Conservation (phyloP, 2,888 invertebrate genomes). For the Eilema griseolum region DNA sequence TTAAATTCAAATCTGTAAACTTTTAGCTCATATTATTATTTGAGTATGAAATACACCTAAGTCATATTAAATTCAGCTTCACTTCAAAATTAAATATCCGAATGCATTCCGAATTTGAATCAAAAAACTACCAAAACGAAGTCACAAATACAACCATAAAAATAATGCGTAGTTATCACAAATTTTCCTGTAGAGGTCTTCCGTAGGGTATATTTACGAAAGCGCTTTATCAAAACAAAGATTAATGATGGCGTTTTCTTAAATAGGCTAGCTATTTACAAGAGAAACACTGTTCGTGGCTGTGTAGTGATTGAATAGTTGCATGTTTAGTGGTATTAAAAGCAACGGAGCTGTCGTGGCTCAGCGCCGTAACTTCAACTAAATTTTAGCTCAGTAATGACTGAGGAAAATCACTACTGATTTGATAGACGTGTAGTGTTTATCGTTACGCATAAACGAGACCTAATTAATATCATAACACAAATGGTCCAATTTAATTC, state of each 20-base stretch:
- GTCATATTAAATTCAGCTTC: not conserved
- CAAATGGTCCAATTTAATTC: slow-evolving; percentile 39
- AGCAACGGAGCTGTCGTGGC: slow-evolving; percentile 62
- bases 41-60: not conserved
- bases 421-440: slow-evolving; percentile 61
- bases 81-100: not conserved
- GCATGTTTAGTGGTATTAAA: slow-evolving; percentile 77
- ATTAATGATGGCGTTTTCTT: slow-evolving; percentile 51
- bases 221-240: slow-evolving; percentile 48
- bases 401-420: slow-evolving; percentile 63
- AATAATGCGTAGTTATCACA: slow-evolving; percentile 13
- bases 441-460: slow-evolving; percentile 61
- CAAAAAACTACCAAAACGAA: slow-evolving; percentile 15
- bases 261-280: slow-evolving; percentile 52
- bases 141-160: not conserved
- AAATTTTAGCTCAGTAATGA: slow-evolving; percentile 75
- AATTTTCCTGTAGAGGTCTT: slow-evolving; percentile 22
- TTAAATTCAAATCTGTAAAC: not conserved
- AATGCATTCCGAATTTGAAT: not conserved
- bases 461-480: slow-evolving; percentile 43
- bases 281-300: slow-evolving; percentile 52
- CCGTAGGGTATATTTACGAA: slow-evolving; percentile 27
- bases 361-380: slow-evolving; percentile 68
- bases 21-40: not conserved
- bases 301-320: slow-evolving; percentile 75